Evolutionary conservation across 2,888 invertebrate genomes (phyloP), one percentile per base, ranked within the genome.

Genomic region (Trachelus tabidus): DNA sequence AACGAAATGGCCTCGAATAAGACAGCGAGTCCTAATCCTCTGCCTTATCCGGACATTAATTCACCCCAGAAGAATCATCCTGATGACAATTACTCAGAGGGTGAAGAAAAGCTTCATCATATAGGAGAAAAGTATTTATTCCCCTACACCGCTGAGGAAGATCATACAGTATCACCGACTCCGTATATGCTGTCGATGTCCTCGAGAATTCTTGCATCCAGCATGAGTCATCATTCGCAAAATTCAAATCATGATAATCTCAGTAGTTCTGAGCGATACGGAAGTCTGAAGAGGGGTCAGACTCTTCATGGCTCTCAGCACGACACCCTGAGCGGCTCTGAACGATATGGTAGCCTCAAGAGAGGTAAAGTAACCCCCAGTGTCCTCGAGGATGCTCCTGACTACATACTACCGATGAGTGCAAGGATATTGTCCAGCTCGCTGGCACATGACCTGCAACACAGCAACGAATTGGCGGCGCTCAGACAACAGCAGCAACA

Each of bases 41-140:
- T 95, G 83, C 96, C 96, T n/a, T 95, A 95, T 92, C 96, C 96
- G 0, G 96, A 96, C 88, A 94, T 96, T 76, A 95, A 85, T 76
- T 88, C 91, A 30, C 88, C 90, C 1, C 87, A 88, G 68, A 91
- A 91, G 75, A 85, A 87, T 73, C 90, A 88, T 69, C 82, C 84
- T 4, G 90, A 91, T 34, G 91, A 91, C n/a, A 90, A 91, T 81
- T 89, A 89, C 77, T 90, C 91, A 1, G 91, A 91, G 68, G 84
- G 85, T 9, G 89, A 89, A 35, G 81, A 81, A 12, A 92, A 92
- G 80, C 87, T 90, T 68, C 95, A 95, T 86, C 95, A 94, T 83
- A 89, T 94, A 15, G 94, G 94, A 79, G 97, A 97, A 86, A 96
- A 96, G 93, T 97, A 97, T 91, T 93, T 95, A 81, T 97, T 97